A percentile compares a stretch with the other conserved stretches of the same genome.
phyloP scores from a whole-genome alignment of 2,888 invertebrate genomes.

The Thumatha senex region DNA sequence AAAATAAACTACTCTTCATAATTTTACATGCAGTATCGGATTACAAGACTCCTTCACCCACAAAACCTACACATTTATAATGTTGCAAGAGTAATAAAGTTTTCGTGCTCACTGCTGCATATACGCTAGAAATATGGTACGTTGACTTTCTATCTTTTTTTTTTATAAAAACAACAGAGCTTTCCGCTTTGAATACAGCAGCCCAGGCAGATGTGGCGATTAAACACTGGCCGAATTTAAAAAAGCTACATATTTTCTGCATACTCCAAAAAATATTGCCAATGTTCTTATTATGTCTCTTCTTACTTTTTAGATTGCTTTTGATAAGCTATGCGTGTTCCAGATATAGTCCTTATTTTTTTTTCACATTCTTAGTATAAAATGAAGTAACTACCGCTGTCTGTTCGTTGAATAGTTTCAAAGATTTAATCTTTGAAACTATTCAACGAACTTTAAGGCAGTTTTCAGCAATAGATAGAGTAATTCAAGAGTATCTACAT shows the following conservation, averaged over 20 bases:
- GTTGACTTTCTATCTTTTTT: slow-evolving; percentile 26
- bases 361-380: too few relatives aligned
- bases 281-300: slow-evolving; percentile 14
- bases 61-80: slow-evolving; percentile 28
- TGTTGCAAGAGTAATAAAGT: slow-evolving; percentile 34
- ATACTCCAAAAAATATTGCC: slow-evolving; percentile 13
- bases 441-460: too few relatives aligned
- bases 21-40: slow-evolving; percentile 9
- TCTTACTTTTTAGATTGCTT: too few relatives aligned
- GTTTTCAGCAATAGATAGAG: too few relatives aligned
- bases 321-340: too few relatives aligned
- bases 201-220: slow-evolving; percentile 31
- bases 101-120: slow-evolving; percentile 29
- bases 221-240: slow-evolving; percentile 30
- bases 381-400: too few relatives aligned
- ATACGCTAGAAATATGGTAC: slow-evolving; percentile 31
- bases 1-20: not conserved
- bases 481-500: too few relatives aligned
- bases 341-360: too few relatives aligned
- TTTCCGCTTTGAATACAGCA: slow-evolving; percentile 30
- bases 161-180: slow-evolving; percentile 37
- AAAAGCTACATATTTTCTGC: slow-evolving; percentile 25
- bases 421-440: too few relatives aligned
- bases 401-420: too few relatives aligned
- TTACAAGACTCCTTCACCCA: slow-evolving; percentile 10